A percentile compares a stretch with the other conserved stretches of the same genome.
phyloP scores from a whole-genome alignment of 2,888 invertebrate genomes.

The Himalopsyche tibetana region DNA sequence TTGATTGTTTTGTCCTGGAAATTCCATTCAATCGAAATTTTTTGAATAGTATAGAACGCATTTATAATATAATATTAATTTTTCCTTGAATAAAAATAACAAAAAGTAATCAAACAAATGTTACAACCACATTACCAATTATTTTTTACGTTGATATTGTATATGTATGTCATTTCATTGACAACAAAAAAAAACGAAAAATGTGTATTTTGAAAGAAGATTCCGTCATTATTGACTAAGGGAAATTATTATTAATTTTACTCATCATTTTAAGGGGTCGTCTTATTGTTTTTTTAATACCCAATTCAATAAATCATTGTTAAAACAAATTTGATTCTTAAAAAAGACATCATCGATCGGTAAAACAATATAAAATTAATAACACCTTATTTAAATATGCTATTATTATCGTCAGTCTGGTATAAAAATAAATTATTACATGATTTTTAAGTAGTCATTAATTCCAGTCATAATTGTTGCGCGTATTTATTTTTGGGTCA shows the following conservation, averaged over 20 bases:
- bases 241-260: not conserved
- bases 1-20: too few species aligned
- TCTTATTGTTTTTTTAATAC: not conserved
- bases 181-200: too few species aligned
- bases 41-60: too few species aligned
- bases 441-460: not conserved
- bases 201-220: too few species aligned
- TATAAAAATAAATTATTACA: not conserved
- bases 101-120: too few species aligned
- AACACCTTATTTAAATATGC: not conserved
- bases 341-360: not conserved
- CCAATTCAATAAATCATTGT: not conserved
- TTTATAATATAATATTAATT: too few species aligned
- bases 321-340: not conserved
- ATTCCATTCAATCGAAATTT: too few species aligned
- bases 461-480: not conserved
- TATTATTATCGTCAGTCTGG: not conserved
- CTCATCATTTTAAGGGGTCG: not conserved
- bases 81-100: too few species aligned
- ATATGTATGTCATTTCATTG: too few species aligned
- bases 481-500: conserved; percentile 8
- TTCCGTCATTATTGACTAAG: not conserved
- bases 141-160: too few species aligned
- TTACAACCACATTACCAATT: too few species aligned
- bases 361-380: not conserved